Conservation (phyloP, 2,888 invertebrate genomes). For the Cephus rjabovi region DNA sequence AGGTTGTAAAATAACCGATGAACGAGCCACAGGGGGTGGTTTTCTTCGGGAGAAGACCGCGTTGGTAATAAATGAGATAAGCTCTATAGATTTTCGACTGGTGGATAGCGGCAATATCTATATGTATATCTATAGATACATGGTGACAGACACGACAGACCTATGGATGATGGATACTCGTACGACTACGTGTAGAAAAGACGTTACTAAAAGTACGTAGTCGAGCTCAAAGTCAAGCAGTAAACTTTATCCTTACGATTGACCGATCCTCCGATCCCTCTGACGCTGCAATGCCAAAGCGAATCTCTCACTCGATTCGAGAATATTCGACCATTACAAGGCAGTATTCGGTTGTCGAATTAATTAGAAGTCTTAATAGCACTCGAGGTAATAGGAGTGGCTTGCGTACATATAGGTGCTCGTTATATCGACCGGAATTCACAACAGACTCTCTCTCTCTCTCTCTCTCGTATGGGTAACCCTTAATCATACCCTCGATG, state of each 20-base stretch:
- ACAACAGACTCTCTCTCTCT: slow-evolving; percentile 37
- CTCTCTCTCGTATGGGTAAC: slow-evolving; percentile 12
- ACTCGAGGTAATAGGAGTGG: slow-evolving; percentile 53
- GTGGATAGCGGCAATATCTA: no score
- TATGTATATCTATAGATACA: no score
- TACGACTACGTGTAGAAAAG: no score
- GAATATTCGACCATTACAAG: neutral
- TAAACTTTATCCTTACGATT: no score
- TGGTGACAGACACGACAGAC: no score
- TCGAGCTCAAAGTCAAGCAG: no score
- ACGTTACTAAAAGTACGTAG: no score
- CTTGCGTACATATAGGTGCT: slow-evolving; percentile 28
- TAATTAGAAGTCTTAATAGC: slow-evolving; percentile 60
- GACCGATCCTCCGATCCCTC: no score
- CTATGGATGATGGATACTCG: no score
- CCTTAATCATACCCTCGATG: neutral
- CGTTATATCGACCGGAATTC: slow-evolving; percentile 54
- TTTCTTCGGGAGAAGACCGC: slow-evolving; percentile 26
- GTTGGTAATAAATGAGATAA: slow-evolving; percentile 63
- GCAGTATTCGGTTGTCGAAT: slow-evolving; percentile 22
- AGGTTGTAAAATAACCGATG: slow-evolving; percentile 64
- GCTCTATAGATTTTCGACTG: slow-evolving; percentile 46
- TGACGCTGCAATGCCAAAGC: no score
- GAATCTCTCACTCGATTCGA: no score
- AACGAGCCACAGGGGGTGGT: slow-evolving; percentile 49